Evolutionary conservation across 2,888 invertebrate genomes (phyloP), one percentile per base, ranked within the genome.

Genomic region (Podotricha telesiphe): DNA sequence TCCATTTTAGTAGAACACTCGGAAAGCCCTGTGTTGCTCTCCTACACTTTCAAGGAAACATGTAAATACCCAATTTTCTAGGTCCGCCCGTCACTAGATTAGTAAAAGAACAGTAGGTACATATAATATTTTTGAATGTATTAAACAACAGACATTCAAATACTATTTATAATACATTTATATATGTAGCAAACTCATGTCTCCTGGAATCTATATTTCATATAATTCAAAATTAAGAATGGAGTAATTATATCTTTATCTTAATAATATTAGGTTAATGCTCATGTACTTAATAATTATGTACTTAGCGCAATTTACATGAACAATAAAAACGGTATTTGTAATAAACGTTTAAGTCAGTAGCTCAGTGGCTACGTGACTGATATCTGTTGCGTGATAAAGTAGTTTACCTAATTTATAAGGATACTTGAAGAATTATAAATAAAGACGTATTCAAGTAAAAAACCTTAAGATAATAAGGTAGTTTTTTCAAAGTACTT

Each of bases 321-420:
- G 68, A 53, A 69, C 69, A 67, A 74, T 74, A 74, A 76, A 75
- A 72, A 73, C 69, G 67, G 73, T 75, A 73, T 74, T 74, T 72
- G 62, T 68, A 67, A 66, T 73, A 72, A 73, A 70, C 71, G 70
- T 69, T 73, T 68, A 69, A 67, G 73, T 75, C 67, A 70, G 74
- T 77, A 68, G 73, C 69, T 74, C 74, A 70, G 69, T 69, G 76
- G 68, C 71, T 78, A 77, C 76, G 76, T 78, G 79, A 79, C 76
- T 77, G 79, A 77, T 78, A 78, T 76, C 73, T 73, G 69, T 56
- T 71, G 66, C 34, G 72, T 69, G 75, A 79, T 79, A 76, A 77
- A 69, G 67, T 67, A 74, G 75, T 77, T 77, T 79, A 73, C 72
- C 58, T 70, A 70, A 67, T 69, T 72, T 72, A 68, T 40, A 47